These are phyloP conservation scores for Cydia amplana DNA, from an alignment of 1,140 invertebrate species.

Conservation along the genomic window DNA sequence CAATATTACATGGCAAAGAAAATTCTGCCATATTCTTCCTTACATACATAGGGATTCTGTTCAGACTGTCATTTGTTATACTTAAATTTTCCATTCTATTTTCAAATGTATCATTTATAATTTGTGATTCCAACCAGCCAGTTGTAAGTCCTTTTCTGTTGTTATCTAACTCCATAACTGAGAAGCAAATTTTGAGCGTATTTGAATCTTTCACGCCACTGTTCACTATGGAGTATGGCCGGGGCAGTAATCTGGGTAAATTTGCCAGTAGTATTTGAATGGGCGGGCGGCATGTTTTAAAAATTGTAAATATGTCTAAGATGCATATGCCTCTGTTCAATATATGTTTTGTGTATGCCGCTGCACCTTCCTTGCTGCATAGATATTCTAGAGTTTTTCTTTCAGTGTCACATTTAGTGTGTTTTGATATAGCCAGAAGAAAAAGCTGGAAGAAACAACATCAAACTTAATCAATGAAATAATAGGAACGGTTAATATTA, in stretches of 20 bases:
- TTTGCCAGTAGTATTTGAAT: slow-evolving; percentile 85
- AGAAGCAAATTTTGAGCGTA: slow-evolving; percentile 85
- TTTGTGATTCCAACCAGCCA: slow-evolving; percentile 81
- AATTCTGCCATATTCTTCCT: slow-evolving; percentile 81
- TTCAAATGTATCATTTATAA: slow-evolving; percentile 51
- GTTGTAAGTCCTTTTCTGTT: slow-evolving; percentile 84
- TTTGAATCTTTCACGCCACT: slow-evolving; percentile 77
- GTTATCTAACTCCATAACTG: slow-evolving; percentile 80
- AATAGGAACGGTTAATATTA: not conserved
- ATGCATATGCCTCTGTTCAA: slow-evolving; percentile 81
- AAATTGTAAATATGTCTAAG: slow-evolving; percentile 84
- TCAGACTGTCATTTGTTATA: slow-evolving; percentile 40
- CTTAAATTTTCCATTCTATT: slow-evolving; percentile 51
- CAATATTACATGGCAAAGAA: slow-evolving; percentile 79
- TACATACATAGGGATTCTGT: slow-evolving; percentile 81
- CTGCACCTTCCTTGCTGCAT: slow-evolving; percentile 83
- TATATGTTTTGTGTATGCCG: slow-evolving; percentile 82
- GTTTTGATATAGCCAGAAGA: slow-evolving; percentile 81
- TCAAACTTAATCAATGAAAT: not conserved
- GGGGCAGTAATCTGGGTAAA: slow-evolving; percentile 85
- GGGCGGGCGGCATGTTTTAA: slow-evolving; percentile 83
- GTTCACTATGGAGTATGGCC: slow-evolving; percentile 90
- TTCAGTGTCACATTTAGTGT: slow-evolving; percentile 82
- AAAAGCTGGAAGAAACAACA: slow-evolving; percentile 79
- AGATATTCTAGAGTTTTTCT: slow-evolving; percentile 83